These are phyloP conservation scores for Chelonus insularis DNA, from an alignment of 1,140 invertebrate species.

Conservation along the genomic window DNA sequence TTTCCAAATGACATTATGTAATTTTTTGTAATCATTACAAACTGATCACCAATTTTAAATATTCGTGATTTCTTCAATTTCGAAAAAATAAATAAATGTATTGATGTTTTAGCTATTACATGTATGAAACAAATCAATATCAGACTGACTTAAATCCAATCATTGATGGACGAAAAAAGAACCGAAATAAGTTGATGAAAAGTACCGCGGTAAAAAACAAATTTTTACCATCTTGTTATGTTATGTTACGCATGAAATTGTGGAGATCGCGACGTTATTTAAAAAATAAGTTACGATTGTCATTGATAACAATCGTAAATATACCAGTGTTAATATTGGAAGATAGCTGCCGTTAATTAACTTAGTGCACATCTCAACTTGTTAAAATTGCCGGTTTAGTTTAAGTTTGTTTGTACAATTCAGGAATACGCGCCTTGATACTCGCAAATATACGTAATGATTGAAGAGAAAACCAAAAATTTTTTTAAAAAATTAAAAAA, in stretches of 20 bases:
- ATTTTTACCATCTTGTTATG: background rate
- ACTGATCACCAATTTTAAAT: too few species aligned
- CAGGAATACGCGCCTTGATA: conserved; percentile 45
- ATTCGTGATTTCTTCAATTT: too few species aligned
- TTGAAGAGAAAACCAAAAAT: conserved; percentile 20
- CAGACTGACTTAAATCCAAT: too few species aligned
- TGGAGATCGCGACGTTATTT: conserved; percentile 44
- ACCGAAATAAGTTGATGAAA: too few species aligned
- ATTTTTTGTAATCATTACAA: too few species aligned
- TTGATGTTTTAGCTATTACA: too few species aligned
- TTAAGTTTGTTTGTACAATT: conserved; percentile 49
- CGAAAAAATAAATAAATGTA: too few species aligned
- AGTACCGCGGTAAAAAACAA: background rate
- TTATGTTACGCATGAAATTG: conserved; percentile 39
- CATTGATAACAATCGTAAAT: conserved; percentile 6
- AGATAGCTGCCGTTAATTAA: conserved; percentile 6
- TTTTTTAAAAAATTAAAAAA: conserved; percentile 7
- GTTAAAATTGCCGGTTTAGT: conserved; percentile 43
- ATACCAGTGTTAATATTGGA: conserved; percentile 10
- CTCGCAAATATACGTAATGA: conserved; percentile 55
- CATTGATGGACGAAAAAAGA: too few species aligned
- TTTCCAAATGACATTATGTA: too few species aligned
- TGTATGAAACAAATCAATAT: too few species aligned
- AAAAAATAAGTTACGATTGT: conserved; percentile 21
- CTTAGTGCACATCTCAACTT: conserved; percentile 21